Base-by-base conservation (phyloP, 2,797 vertebrate genomes). In the Allobates femoralis region DNA sequence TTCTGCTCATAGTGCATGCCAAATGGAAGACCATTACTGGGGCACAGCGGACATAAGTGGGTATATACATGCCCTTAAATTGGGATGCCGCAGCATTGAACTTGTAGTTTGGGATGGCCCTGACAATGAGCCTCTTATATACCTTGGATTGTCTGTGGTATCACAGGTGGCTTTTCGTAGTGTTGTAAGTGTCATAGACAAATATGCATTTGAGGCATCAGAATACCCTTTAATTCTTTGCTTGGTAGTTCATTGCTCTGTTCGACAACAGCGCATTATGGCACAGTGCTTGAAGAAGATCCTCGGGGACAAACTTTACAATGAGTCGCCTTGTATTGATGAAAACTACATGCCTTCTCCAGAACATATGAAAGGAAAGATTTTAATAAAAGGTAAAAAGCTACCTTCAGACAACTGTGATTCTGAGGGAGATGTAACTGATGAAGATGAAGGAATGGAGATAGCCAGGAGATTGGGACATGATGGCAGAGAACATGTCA, bases 71-170 rank as follows among this genome's bases (percentile, higher is more conserved):
- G 96, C 95, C 85, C 93, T 98, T 83, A 95, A 94, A 66, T 94
- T 97, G 94, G 97, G 97, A 46, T 98, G 97, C 89, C 96, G 97
- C 83, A 97, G 97, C 92, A 93, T 98, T 19, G 97, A 98, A 89
- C 91, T 98, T 51, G 95, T 97, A 85, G 95, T 97, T 12, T 97
- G 97, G 95, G 96, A 98, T 0, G 97, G 97, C 11, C 96, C 96
- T 0, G 96, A 97, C 85, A 96, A 96, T 0, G 97, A 98, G 86
- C 97, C 97, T 0, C 94, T 98, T 83, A 96, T 98, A 62, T 96
- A 97, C 77, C 93, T 96, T 18, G 95, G 96, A 55, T 95, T 95
- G 88, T 96, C 96, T 0, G 94, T 96, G 2, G 92, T 96, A 55
- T 96, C 96, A 46, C 96, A 96, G 3, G 90, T 98, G 60, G 94